These are phyloP conservation scores for Albula glossodonta DNA, from an alignment of 2,113 vertebrate species.

Conservation along the genomic window DNA sequence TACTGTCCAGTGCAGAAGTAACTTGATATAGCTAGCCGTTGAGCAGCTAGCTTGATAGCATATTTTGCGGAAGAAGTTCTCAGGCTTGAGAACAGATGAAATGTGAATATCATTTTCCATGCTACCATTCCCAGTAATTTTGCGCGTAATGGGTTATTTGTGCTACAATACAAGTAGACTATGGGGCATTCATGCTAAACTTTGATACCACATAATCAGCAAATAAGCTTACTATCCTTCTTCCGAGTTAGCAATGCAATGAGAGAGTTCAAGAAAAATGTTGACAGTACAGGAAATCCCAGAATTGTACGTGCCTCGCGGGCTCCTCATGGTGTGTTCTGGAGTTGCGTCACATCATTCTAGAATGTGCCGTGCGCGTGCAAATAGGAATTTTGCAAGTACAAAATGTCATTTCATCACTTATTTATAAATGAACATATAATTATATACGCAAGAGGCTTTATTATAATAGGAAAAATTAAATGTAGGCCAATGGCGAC, in stretches of 20 bases:
- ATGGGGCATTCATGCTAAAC: background rate
- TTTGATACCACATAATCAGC: background rate
- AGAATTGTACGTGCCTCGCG: slow-evolving; percentile 15
- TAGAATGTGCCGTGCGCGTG: slow-evolving; percentile 32
- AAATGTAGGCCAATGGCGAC: background rate
- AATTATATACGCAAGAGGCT: background rate
- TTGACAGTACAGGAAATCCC: slow-evolving; percentile 21
- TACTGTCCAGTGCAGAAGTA: background rate
- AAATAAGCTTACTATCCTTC: slow-evolving; percentile 4
- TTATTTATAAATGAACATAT: background rate
- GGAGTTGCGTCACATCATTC: slow-evolving; percentile 41
- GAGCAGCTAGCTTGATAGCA: background rate
- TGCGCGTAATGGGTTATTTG: background rate
- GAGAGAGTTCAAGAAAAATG: background rate
- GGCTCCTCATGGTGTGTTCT: background rate
- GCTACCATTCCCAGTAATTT: background rate
- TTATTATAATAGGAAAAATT: background rate
- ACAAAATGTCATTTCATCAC: background rate
- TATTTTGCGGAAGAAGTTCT: background rate
- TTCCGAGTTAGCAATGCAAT: slow-evolving; percentile 19
- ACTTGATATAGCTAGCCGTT: background rate
- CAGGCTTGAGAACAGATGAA: background rate
- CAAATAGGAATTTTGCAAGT: background rate
- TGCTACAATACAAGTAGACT: background rate
- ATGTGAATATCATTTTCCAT: background rate